Evolutionary conservation across 2,113 vertebrate genomes (phyloP).

Genomic region (Anguilla rostrata): DNA sequence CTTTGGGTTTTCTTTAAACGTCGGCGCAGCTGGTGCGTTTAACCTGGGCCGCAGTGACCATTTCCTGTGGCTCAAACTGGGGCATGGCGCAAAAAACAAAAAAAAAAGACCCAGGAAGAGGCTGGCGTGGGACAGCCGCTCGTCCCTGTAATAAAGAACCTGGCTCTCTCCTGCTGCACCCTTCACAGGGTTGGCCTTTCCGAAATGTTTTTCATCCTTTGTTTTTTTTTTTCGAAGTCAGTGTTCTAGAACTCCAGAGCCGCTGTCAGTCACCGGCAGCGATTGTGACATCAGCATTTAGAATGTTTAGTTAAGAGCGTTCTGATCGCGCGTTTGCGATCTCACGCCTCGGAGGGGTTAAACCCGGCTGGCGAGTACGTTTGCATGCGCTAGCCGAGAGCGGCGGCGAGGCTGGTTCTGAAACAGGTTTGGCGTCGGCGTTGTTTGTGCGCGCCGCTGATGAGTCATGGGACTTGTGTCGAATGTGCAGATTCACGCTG

Average conservation of each 20-base stretch:
- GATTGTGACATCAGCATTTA: too few relatives aligned
- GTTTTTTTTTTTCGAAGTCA: too few relatives aligned
- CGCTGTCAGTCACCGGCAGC: too few relatives aligned
- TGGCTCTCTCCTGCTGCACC: not conserved
- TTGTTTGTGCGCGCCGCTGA: not conserved
- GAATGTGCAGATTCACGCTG: not conserved
- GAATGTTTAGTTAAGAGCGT: too few relatives aligned
- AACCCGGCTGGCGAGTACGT: too few relatives aligned
- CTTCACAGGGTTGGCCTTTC: too few relatives aligned
- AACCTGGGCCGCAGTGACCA: not conserved
- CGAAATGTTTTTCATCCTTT: too few relatives aligned
- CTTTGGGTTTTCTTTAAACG: not conserved
- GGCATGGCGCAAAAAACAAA: not conserved
- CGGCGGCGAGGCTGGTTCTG: not conserved
- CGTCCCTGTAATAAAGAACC: not conserved
- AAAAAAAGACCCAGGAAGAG: not conserved
- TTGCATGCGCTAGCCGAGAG: too few relatives aligned
- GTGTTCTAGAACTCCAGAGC: too few relatives aligned
- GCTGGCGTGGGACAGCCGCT: not conserved
- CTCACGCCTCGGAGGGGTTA: too few relatives aligned
- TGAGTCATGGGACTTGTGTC: not conserved
- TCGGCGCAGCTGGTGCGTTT: not conserved
- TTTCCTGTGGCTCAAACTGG: not conserved
- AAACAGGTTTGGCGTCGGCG: not conserved
- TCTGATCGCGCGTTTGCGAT: too few relatives aligned